A percentile compares a stretch with the other conserved stretches of the same genome.
Conservation (phyloP, 2,888 invertebrate species). For the Alsophila aescularia region DNA sequence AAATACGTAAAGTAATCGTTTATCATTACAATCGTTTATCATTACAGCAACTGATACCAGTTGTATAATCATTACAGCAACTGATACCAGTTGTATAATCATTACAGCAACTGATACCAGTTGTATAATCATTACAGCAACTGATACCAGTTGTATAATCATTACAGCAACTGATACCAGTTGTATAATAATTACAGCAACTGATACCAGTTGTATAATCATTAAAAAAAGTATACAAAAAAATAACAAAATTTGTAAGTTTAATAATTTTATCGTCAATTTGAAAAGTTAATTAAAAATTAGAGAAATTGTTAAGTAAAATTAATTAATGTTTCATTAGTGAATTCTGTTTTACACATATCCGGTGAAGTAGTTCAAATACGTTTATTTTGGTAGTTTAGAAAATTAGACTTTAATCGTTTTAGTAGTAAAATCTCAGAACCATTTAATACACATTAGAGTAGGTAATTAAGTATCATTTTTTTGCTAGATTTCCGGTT, state of each 20-base stretch:
- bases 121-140: conserved; percentile 10
- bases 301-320: conserved; percentile 31
- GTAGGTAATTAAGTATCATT: conserved; percentile 17
- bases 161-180: conserved; percentile 9
- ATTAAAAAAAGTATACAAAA: conserved; percentile 9
- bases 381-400: conserved; percentile 35
- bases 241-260: conserved; percentile 30
- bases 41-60: no score
- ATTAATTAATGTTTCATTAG: conserved; percentile 35
- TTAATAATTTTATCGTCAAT: conserved; percentile 57
- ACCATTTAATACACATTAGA: conserved; percentile 33
- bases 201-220: conserved; percentile 10
- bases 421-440: conserved; percentile 20
- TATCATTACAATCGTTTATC: no score
- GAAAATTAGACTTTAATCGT: conserved; percentile 22
- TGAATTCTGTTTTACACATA: conserved; percentile 32
- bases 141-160: conserved; percentile 10
- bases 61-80: no score
- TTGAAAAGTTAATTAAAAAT: conserved; percentile 54
- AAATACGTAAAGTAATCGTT: conserved; percentile 32
- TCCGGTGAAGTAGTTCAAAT: conserved; percentile 39
- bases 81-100: no score
- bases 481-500: conserved; percentile 24
- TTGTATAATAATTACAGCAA: conserved; percentile 3
- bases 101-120: conserved; percentile 1